These are phyloP conservation scores for Myrmecophaga tridactyla DNA, from an alignment of 2,113 vertebrate species.

Conservation along the genomic window DNA sequence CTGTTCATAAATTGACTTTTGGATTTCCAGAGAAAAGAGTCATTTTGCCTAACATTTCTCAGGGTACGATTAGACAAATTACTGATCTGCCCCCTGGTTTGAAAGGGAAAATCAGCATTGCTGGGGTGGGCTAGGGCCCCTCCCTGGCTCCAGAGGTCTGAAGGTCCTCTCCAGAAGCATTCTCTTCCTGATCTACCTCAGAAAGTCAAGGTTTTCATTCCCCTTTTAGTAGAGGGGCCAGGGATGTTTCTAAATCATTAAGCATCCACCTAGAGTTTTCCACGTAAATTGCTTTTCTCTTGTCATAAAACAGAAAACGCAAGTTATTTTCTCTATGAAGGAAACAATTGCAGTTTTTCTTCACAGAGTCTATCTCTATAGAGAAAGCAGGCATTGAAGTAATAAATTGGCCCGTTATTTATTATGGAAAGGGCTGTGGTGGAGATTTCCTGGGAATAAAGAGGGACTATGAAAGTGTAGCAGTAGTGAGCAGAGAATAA, in stretches of 20 bases:
- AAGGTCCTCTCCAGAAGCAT: background rate
- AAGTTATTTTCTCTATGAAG: background rate
- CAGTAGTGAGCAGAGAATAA: background rate
- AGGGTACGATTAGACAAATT: background rate
- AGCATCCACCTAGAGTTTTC: background rate
- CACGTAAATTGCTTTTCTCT: background rate
- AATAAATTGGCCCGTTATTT: background rate
- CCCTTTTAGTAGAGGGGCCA: background rate
- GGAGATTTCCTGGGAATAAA: background rate
- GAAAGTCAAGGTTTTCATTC: background rate
- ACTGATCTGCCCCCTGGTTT: background rate
- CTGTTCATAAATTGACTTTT: background rate
- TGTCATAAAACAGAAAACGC: background rate
- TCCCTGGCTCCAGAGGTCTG: background rate
- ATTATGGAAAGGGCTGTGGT: background rate
- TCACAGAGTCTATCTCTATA: background rate
- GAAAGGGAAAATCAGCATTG: background rate
- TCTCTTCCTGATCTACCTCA: background rate
- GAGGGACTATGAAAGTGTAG: background rate
- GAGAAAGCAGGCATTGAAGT: background rate
- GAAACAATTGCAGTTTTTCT: background rate
- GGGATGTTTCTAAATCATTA: background rate
- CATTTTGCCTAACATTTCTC: background rate
- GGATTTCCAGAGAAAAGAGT: background rate
- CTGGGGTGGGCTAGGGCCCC: no score